Conservation (phyloP, 2,888 invertebrate genomes). For the Aleiodes testaceus region DNA sequence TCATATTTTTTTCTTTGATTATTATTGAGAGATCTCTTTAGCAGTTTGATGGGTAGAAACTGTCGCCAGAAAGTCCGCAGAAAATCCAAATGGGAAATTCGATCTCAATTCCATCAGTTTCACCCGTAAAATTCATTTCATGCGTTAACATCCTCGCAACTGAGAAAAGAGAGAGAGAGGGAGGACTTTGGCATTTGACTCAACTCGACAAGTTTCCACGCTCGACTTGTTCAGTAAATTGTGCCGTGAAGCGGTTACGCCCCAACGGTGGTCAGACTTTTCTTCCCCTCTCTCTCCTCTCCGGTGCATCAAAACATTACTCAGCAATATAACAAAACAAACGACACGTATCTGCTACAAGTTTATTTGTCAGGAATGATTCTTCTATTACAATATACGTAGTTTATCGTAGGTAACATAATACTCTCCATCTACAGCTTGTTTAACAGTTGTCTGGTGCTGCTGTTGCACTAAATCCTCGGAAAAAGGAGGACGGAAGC, state of each 20-base stretch:
- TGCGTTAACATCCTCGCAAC: conserved; percentile 20
- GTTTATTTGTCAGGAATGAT: conserved; percentile 13
- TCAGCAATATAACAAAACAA: conserved; percentile 31
- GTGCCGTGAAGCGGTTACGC: conserved; percentile 31
- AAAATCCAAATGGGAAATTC: conserved; percentile 21
- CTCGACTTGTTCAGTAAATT: conserved; percentile 38
- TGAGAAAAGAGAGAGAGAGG: conserved; percentile 5
- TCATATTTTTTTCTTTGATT: background rate
- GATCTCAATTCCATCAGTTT: conserved; percentile 6
- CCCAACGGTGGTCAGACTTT: conserved; percentile 32
- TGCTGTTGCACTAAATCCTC: conserved; percentile 1
- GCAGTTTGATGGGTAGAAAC: background rate
- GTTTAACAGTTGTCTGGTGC: background rate
- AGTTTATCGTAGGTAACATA: background rate
- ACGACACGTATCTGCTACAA: conserved; percentile 28
- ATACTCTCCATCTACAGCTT: background rate
- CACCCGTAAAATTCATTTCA: background rate
- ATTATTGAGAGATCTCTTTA: background rate
- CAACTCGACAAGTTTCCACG: conserved; percentile 35
- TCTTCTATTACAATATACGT: background rate
- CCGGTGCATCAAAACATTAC: conserved; percentile 23
- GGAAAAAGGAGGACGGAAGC: conserved; percentile 45
- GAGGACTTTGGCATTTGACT: conserved; percentile 22
- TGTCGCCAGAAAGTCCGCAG: conserved; percentile 32
- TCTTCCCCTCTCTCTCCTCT: conserved; percentile 5